Conservation (phyloP, 2,888 invertebrate genomes). For the Apamea anceps region DNA sequence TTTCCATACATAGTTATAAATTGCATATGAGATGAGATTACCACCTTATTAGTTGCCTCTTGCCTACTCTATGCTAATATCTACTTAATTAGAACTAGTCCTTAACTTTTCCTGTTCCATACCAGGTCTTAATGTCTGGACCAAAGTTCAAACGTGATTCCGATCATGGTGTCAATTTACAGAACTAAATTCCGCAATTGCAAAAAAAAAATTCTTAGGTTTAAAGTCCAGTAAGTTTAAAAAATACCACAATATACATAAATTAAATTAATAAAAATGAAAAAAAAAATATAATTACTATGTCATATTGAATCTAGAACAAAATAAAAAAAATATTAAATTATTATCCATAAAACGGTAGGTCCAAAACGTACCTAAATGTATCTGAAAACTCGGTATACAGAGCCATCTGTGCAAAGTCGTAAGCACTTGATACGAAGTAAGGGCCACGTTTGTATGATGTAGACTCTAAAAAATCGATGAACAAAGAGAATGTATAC, state of each 20-base stretch:
- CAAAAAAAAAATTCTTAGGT: background rate
- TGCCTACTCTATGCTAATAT: background rate
- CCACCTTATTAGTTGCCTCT: background rate
- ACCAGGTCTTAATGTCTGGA: background rate
- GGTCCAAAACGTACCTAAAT: too few species aligned
- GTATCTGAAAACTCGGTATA: background rate
- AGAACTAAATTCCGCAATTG: background rate
- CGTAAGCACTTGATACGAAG: background rate
- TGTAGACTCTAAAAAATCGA: conserved; percentile 41
- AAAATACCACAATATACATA: background rate
- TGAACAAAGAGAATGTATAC: conserved; percentile 36
- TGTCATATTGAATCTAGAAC: background rate
- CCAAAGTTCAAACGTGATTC: conserved; percentile 17
- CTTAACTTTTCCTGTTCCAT: background rate
- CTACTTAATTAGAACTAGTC: background rate
- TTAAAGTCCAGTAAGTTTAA: background rate
- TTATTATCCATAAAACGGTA: background rate
- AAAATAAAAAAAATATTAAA: background rate
- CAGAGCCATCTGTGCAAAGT: conserved; percentile 58
- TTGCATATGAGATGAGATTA: conserved; percentile 1
- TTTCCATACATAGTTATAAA: conserved; percentile 19
- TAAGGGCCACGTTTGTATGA: background rate
- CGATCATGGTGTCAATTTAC: background rate
- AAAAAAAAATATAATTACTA: background rate
- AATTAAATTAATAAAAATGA: background rate